Base-by-base conservation (phyloP, 1,140 invertebrate species). In the Bilobella aurantiaca region DNA sequence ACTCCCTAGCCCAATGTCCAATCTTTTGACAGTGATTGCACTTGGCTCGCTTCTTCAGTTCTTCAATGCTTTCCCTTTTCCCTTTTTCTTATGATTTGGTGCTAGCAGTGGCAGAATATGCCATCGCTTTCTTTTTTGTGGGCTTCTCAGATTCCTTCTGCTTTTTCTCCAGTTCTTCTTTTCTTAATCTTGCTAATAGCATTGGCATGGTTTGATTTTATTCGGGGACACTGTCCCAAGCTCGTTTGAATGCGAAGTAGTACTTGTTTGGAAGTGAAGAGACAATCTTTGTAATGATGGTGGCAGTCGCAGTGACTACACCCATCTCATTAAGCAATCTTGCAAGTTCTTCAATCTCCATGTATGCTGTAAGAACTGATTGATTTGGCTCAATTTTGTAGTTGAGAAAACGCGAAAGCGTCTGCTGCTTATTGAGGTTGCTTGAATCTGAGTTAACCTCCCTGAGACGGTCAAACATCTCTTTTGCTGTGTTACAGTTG, bases 371-470 rank as follows among this genome's bases (percentile, higher is more conserved):
- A 37, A 64, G 18, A 14, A 28, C 14, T 12, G 23, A 32, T 23
- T 53, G n/a, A n/a, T n/a, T 3, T 5, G 27, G 42, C 5, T 49
- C 32, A 28, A 49, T 49, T 28, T 67, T 63, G 49, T 32, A 67
- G 25, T 67, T 56, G 5, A 63, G 57, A 49, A 67, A 67, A 16
- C 12, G 16, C 23, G 60, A 5, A 5, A 67, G 30, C 2, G 61
- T 63, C 2, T 57, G 37, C 29, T 67, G 65, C 32, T 67, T 67
- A 30, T 67, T 67, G 8, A 67, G 37, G 18, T 18, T 34, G 27
- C 60, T 64, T 2, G 21, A 31, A 28, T 67, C 65, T 16, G 60
- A 53, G 30, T 67, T 30, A 2, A 67, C 47, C 3, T 63, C 25
- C 18, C 12, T 34, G 5, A 67, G 30, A 27, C 32, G 63, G 47